Evolutionary conservation across 92 coral and sea anemone genomes (phyloP), one percentile per base, ranked within the genome.

Genomic region (Bergia puertoricense): DNA sequence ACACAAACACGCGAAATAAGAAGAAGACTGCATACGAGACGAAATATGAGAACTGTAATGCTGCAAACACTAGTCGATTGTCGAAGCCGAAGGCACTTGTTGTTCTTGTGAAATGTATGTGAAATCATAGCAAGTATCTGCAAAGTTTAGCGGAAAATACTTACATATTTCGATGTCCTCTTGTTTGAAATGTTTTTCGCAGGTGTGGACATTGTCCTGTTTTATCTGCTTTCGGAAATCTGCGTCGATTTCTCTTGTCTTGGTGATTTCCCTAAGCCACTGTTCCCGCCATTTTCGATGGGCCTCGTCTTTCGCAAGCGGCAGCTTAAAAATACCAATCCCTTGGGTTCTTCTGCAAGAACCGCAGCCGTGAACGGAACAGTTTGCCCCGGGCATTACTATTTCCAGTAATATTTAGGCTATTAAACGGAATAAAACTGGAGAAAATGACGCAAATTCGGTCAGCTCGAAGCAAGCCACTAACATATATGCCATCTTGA

Each of bases 341-440:
- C 92, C 92, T 62, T 92, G 80, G 30, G 79, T 79, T 85, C 90
- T 73, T 66, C 94, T 83, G 56, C 86, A 91, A 2, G 94, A 78
- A 43, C 94, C 92, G 81, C 94, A 89, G 62, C 90, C 94, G 81
- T 59, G 81, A 36, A 89, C 92, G 1, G 94, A 77, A 71, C 93
- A 91, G 83, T 91, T 91, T 42, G 48, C 87, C 36, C 91, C 89
- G 1, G 88, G 93, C 91, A 91, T 91, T 22, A 54, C 89, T 36
- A 76, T 18, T 72, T 40, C 22, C 44, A 74, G 39, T 14, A 74
- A 39, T 74, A 37, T 74, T 38, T 72, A 36, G 77, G n/a, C 20
- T 73, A 86, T 51, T 80, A 56, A 48, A 36, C 77, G 89, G 30
- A 30, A 79, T 51, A 69, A 85, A 66, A 46, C 74, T 79, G 68